A percentile compares a stretch with the other conserved stretches of the same genome.
Conservation (phyloP, 2,888 invertebrate species). For the Peribatodes rhomboidaria region DNA sequence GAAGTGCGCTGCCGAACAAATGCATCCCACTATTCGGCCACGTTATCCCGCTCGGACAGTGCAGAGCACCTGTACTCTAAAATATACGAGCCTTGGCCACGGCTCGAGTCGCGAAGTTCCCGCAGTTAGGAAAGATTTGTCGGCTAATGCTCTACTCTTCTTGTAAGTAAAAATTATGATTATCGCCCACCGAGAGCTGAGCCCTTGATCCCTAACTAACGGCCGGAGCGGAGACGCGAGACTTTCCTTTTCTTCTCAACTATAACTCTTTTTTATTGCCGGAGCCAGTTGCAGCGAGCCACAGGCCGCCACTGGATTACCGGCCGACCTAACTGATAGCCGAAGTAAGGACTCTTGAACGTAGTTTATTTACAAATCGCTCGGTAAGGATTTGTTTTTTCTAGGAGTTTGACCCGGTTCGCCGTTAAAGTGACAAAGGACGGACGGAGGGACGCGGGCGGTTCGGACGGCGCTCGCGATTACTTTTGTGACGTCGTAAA, state of each 20-base stretch:
- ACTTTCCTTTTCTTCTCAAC: slow-evolving; percentile 85
- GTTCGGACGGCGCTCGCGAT: slow-evolving; percentile 47
- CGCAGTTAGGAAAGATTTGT: slow-evolving; percentile 86
- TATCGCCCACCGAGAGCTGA: slow-evolving; percentile 83
- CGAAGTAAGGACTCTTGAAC: slow-evolving; percentile 66
- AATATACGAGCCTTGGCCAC: slow-evolving; percentile 63
- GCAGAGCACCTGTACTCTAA: slow-evolving; percentile 67
- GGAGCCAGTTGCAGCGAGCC: slow-evolving; percentile 53
- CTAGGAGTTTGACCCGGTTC: slow-evolving; percentile 48
- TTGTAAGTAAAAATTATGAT: slow-evolving; percentile 87
- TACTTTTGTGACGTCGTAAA: slow-evolving; percentile 52
- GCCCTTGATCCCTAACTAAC: slow-evolving; percentile 85
- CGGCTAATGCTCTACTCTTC: slow-evolving; percentile 82
- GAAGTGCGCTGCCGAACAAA: slow-evolving; percentile 39
- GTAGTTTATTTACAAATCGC: slow-evolving; percentile 66
- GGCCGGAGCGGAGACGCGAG: slow-evolving; percentile 71
- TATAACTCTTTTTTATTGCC: slow-evolving; percentile 87
- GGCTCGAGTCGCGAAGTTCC: slow-evolving; percentile 82
- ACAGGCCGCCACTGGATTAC: slow-evolving; percentile 78
- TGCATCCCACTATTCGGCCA: slow-evolving; percentile 44
- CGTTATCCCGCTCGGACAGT: slow-evolving; percentile 43
- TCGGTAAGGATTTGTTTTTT: slow-evolving; percentile 48
- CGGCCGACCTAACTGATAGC: slow-evolving; percentile 71
- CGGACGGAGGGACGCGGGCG: slow-evolving; percentile 40
- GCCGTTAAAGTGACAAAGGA: slow-evolving; percentile 46